Conservation (phyloP, 2,888 invertebrate species). For the Cryptocephalus primarius region DNA sequence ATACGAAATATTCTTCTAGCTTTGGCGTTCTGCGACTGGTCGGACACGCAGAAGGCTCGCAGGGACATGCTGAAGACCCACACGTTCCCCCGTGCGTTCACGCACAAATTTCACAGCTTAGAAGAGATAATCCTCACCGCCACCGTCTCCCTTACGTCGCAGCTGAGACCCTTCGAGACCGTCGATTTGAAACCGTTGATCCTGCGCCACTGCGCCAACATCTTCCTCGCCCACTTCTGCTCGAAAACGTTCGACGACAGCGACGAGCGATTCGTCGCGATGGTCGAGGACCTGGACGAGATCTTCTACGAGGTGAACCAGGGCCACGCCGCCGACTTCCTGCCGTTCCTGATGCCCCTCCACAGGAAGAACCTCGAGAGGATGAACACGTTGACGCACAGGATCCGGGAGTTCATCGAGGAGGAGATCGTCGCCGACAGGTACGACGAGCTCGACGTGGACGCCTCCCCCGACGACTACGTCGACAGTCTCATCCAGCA, state of each 20-base stretch:
- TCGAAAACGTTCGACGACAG: conserved; percentile 39
- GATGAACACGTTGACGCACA: conserved; percentile 41
- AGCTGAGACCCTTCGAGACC: conserved; percentile 5
- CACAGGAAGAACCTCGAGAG: conserved; percentile 40
- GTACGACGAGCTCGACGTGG: conserved; percentile 23
- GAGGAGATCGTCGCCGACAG: conserved; percentile 41
- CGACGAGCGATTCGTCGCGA: conserved; percentile 37
- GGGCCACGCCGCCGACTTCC: conserved; percentile 54
- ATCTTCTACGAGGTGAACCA: conserved; percentile 59
- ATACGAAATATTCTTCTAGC: conserved; percentile 40
- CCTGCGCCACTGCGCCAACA: conserved; percentile 45
- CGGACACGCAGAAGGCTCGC: conserved; percentile 48
- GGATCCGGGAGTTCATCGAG: conserved; percentile 45
- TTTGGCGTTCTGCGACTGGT: conserved; percentile 60
- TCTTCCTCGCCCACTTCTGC: conserved; percentile 52
- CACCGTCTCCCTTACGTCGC: conserved; percentile 26
- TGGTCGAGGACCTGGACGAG: conserved; percentile 48
- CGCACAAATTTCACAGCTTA: conserved; percentile 42
- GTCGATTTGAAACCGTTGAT: conserved; percentile 39
- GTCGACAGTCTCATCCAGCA: conserved; percentile 47
- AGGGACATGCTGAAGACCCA: conserved; percentile 47
- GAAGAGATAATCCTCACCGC: conserved; percentile 40
- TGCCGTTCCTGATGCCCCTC: conserved; percentile 49
- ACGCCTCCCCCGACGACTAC: conserved; percentile 40
- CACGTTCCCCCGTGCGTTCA: conserved; percentile 47